Percentiles rank a stretch among this genome's conserved stretches.
Evolutionary conservation across 92 coral and sea anemone species (phyloP).

Genomic region (Blastomussa wellsi): DNA sequence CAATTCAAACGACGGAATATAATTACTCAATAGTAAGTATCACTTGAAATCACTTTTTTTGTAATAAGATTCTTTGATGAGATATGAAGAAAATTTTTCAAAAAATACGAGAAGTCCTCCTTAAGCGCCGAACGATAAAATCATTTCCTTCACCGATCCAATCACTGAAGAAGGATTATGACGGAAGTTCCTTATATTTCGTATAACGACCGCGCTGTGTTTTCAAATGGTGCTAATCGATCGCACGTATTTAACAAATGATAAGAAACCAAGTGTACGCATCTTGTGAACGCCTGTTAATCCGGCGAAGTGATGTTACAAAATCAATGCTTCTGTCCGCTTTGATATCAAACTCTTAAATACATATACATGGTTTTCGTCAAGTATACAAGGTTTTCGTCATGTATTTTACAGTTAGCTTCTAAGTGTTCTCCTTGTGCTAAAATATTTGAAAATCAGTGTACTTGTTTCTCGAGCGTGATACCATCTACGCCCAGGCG

Average conservation of each 20-base stretch:
- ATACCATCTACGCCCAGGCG: not conserved
- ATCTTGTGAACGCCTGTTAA: not conserved
- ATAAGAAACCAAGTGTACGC: not conserved
- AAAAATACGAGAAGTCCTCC: not conserved
- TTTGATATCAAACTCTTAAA: not conserved
- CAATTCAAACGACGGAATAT: constrained; percentile 14
- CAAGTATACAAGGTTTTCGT: not conserved
- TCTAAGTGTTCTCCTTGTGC: not conserved
- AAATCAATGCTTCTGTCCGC: not conserved
- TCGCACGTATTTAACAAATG: not conserved
- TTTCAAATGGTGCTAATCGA: constrained; percentile 26
- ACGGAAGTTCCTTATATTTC: not conserved
- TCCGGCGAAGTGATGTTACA: not conserved
- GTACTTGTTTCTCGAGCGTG: too few relatives aligned
- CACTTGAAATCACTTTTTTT: not conserved
- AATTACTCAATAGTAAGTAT: constrained; percentile 12
- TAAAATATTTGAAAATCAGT: not conserved
- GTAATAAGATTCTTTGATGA: not conserved
- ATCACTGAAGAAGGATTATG: not conserved
- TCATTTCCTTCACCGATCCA: not conserved
- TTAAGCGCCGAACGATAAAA: not conserved
- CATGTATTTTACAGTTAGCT: not conserved
- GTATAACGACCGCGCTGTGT: not conserved
- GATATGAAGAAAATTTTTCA: not conserved
- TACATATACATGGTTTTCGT: too few relatives aligned